A percentile compares a stretch with the other conserved stretches of the same genome.
Conservation (phyloP, 2,113 vertebrate species). For the Trichechus manatus region DNA sequence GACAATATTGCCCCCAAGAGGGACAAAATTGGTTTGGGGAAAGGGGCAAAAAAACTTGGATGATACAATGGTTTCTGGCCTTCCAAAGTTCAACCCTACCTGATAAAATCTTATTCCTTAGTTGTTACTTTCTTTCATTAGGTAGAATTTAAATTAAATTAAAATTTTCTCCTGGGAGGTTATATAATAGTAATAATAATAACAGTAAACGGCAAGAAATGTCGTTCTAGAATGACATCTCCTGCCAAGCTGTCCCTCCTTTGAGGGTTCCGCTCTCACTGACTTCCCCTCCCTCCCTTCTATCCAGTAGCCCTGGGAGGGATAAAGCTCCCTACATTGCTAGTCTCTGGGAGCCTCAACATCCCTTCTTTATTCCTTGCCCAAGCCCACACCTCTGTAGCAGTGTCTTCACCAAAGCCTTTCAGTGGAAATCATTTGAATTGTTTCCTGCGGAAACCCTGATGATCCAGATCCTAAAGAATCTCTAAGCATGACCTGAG, state of each 20-base stretch:
- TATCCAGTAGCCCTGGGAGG: background rate
- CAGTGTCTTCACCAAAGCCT: background rate
- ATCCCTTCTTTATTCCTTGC: background rate
- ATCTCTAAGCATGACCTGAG: background rate
- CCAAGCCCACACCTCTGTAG: background rate
- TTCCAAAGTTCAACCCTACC: background rate
- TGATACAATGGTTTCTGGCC: background rate
- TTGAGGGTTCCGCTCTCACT: background rate
- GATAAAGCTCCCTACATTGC: background rate
- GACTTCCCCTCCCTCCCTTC: background rate
- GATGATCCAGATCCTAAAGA: background rate
- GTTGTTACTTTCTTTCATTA: slow-evolving; percentile 1
- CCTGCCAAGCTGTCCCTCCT: background rate
- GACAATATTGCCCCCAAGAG: background rate
- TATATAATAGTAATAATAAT: background rate
- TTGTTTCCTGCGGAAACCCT: background rate
- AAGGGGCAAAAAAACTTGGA: background rate
- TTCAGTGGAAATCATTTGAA: background rate
- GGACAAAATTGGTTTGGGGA: background rate
- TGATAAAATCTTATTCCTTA: background rate
- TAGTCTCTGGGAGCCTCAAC: background rate
- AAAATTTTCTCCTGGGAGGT: background rate
- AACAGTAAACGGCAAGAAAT: background rate
- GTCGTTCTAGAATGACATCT: too few relatives aligned
- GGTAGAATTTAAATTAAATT: background rate